A percentile compares a stretch with the other conserved stretches of the same genome.
These are phyloP conservation scores for Ligdia adustata DNA, from an alignment of 2,888 invertebrate genomes.

Conservation along the genomic window DNA sequence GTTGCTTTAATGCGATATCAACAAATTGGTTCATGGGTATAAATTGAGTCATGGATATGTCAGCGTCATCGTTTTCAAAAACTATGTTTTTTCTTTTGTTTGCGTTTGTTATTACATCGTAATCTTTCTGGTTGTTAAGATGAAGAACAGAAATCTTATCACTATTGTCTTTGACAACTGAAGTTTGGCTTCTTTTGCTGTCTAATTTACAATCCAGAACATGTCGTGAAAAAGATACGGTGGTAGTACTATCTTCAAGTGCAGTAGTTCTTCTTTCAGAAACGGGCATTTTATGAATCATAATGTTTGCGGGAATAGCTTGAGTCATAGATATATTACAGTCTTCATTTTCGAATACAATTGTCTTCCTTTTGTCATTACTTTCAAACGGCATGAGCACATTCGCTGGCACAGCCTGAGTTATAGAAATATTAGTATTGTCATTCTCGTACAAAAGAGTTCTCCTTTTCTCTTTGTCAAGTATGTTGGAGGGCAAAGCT, in stretches of 20 bases:
- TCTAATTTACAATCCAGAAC: too few relatives aligned
- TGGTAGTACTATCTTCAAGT: too few relatives aligned
- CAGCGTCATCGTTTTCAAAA: slow-evolving; percentile 19
- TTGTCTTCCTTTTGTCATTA: slow-evolving; percentile 20
- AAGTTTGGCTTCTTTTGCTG: too few relatives aligned
- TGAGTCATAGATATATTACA: slow-evolving; percentile 28
- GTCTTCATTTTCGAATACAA: slow-evolving; percentile 26
- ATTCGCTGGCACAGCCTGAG: slow-evolving; percentile 29
- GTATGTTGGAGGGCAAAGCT: slow-evolving; percentile 35
- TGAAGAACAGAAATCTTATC: too few relatives aligned
- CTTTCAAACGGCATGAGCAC: slow-evolving; percentile 17
- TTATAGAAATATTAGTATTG: slow-evolving; percentile 36
- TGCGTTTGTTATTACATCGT: too few relatives aligned
- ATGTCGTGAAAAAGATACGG: too few relatives aligned
- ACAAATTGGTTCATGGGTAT: slow-evolving; percentile 6
- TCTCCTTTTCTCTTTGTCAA: slow-evolving; percentile 29
- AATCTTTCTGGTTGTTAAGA: too few relatives aligned
- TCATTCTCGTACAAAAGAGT: slow-evolving; percentile 36
- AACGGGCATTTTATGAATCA: too few relatives aligned
- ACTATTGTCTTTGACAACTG: background rate
- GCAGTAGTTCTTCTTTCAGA: too few relatives aligned
- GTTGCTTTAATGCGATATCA: background rate
- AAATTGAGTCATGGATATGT: slow-evolving; percentile 21
- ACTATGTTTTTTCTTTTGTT: slow-evolving; percentile 27
- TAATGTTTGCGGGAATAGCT: slow-evolving; percentile 30